Evolutionary conservation across 2,797 vertebrate genomes (phyloP).

Genomic region (Mionectes olivaceus): DNA sequence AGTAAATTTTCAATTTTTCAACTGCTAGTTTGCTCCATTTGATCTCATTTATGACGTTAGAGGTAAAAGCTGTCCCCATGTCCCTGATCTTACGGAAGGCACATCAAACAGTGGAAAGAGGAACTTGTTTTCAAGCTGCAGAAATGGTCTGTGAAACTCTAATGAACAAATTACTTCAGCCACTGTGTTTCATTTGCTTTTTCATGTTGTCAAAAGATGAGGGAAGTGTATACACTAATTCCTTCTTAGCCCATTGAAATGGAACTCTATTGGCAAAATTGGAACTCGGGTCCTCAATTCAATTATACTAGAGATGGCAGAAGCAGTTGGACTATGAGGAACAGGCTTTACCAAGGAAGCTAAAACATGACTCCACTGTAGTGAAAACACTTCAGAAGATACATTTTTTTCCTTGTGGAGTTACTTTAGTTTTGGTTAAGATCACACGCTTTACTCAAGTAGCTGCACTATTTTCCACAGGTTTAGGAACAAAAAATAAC

Average conservation of each 20-base stretch:
- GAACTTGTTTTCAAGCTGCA: neutral
- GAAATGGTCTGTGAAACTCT: neutral
- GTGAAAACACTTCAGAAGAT: neutral
- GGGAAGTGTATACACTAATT: neutral
- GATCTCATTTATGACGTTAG: neutral
- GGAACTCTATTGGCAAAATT: neutral
- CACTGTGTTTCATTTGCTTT: neutral
- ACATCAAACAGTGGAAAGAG: neutral
- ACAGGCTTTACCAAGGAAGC: neutral
- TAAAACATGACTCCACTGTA: neutral
- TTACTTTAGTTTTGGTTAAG: neutral
- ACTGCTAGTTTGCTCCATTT: neutral
- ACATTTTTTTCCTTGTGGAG: neutral
- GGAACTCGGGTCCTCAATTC: neutral
- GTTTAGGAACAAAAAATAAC: neutral
- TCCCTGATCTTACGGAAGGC: neutral
- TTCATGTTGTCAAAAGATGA: neutral
- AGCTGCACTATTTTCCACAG: neutral
- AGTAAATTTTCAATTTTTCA: conserved; percentile 2
- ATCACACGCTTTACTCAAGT: neutral
- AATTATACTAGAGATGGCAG: neutral
- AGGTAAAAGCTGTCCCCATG: neutral
- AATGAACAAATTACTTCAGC: neutral
- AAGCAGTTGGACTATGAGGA: neutral
- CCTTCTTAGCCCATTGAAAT: neutral